Evolutionary conservation across 2,113 vertebrate species (phyloP).

Genomic region (Syngnathus typhle): DNA sequence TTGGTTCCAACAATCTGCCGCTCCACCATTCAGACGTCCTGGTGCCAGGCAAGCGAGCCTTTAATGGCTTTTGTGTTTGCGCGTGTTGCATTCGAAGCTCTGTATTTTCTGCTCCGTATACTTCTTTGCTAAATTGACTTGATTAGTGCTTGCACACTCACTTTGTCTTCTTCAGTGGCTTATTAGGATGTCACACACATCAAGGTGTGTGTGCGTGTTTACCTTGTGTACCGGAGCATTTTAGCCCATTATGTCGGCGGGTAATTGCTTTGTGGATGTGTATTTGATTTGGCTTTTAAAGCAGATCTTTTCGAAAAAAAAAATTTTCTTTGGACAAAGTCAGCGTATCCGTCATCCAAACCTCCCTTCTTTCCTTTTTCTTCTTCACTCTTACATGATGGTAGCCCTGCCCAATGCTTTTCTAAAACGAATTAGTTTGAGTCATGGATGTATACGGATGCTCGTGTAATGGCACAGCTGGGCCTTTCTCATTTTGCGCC

Average conservation of each 20-base stretch:
- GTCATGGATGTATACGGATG: slow-evolving; percentile 27
- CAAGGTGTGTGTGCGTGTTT: slow-evolving; percentile 10
- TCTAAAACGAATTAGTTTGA: slow-evolving; percentile 43
- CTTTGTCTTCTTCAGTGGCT: slow-evolving; percentile 33
- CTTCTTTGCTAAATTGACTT: slow-evolving; percentile 35
- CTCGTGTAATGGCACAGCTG: slow-evolving; percentile 42
- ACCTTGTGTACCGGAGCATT: slow-evolving; percentile 10
- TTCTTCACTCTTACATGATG: slow-evolving; percentile 2
- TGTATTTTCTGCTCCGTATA: slow-evolving; percentile 20
- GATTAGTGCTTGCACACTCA: slow-evolving; percentile 42
- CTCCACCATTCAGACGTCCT: slow-evolving; percentile 20
- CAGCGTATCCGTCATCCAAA: not conserved
- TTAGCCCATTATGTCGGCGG: slow-evolving; percentile 20
- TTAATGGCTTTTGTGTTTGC: slow-evolving; percentile 24
- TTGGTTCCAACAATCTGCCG: slow-evolving; percentile 50
- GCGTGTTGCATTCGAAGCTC: slow-evolving; percentile 13
- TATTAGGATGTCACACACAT: slow-evolving; percentile 45
- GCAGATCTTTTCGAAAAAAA: slow-evolving; percentile 18
- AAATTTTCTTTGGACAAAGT: not conserved
- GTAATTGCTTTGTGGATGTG: slow-evolving; percentile 28
- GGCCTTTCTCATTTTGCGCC: slow-evolving; percentile 21
- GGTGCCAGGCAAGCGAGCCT: slow-evolving; percentile 41
- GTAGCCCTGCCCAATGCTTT: slow-evolving; percentile 11
- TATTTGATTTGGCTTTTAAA: slow-evolving; percentile 32
- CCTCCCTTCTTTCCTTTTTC: not conserved